Conservation (phyloP, 1,140 invertebrate genomes). For the Coenobita brevimanus region DNA sequence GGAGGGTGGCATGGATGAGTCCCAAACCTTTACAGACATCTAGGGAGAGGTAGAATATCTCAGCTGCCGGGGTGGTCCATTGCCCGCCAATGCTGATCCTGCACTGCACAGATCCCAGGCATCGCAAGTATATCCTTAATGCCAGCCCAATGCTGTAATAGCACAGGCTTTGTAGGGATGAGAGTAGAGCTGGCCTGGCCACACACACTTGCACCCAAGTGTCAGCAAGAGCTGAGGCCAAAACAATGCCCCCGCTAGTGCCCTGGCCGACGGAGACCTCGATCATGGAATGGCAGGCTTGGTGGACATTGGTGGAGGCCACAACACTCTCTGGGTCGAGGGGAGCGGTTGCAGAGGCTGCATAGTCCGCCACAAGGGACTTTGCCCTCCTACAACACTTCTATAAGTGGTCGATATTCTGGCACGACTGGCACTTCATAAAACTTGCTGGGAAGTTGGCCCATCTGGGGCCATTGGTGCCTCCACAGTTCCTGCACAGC, state of each 20-base stretch:
- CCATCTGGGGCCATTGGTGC: too few species aligned
- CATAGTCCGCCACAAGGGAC: too few species aligned
- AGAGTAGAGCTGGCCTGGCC: background rate
- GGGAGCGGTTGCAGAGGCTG: too few species aligned
- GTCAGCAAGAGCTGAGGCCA: background rate
- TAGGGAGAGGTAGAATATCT: conserved; percentile 17
- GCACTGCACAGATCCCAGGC: background rate
- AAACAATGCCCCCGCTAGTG: background rate
- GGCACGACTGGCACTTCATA: too few species aligned
- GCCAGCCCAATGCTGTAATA: background rate
- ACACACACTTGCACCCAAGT: background rate
- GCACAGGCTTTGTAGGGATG: background rate
- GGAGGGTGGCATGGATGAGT: background rate
- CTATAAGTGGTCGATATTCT: too few species aligned
- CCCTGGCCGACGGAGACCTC: background rate
- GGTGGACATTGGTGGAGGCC: too few species aligned
- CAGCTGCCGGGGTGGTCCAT: background rate
- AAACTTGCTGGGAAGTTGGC: too few species aligned
- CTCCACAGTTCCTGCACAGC: too few species aligned
- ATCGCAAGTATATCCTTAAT: background rate
- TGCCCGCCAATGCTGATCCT: background rate
- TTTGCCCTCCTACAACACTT: too few species aligned
- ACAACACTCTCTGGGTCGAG: too few species aligned
- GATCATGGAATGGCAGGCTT: background rate
- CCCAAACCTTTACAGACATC: background rate